Evolutionary conservation across 2,797 vertebrate genomes (phyloP).

Genomic region (Alfaro cultratus): DNA sequence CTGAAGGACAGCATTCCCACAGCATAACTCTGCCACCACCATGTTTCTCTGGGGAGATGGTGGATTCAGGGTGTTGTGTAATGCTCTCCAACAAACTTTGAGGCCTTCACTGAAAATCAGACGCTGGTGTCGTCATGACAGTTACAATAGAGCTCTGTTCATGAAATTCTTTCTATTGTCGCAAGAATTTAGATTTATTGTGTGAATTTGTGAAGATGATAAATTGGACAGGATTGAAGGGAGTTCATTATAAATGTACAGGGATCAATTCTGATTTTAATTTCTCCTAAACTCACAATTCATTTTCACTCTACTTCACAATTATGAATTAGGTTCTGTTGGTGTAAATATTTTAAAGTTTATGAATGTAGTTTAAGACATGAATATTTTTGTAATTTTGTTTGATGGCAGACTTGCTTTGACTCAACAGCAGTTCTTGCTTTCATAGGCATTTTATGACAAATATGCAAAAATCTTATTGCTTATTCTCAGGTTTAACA

Average conservation of each 20-base stretch:
- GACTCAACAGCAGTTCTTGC: neutral
- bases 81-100: neutral
- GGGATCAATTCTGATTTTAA: neutral
- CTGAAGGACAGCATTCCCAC: neutral
- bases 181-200: neutral
- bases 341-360: neutral
- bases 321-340: neutral
- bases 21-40: neutral
- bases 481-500: neutral
- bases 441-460: neutral
- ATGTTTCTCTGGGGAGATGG: neutral
- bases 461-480: neutral
- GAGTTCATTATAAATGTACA: neutral
- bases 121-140: neutral
- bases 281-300: neutral
- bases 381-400: neutral
- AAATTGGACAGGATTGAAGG: neutral
- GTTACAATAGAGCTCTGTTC: neutral
- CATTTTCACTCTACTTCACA: neutral
- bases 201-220: neutral
- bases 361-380: neutral
- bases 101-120: neutral
- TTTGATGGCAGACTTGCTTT: neutral
- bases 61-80: neutral
- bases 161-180: neutral